Evolutionary conservation across 2,797 vertebrate genomes (phyloP).

Genomic region (Chiroxiphia lanceolata): DNA sequence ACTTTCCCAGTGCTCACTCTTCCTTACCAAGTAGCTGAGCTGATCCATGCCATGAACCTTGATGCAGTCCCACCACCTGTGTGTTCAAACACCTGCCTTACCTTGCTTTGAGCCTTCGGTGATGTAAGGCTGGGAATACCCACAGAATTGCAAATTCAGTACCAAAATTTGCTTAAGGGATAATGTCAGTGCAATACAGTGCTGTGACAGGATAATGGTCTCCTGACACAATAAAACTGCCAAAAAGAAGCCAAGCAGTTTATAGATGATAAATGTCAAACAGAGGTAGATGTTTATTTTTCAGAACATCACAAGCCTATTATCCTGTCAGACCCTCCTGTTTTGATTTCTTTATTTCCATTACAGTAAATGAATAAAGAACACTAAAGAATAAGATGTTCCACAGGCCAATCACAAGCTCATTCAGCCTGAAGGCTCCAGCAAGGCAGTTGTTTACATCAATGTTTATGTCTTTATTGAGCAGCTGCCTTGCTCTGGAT

Average conservation of each 20-base stretch:
- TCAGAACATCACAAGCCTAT: conserved; percentile 35
- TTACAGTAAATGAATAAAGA: conserved; percentile 35
- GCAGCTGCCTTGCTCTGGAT: neutral
- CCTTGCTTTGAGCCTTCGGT: neutral
- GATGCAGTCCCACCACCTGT: neutral
- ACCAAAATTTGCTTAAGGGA: conserved; percentile 57
- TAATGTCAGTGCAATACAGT: conserved; percentile 58
- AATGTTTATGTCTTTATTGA: fast-evolving
- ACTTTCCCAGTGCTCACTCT: neutral
- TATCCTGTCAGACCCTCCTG: conserved; percentile 41
- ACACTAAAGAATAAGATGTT: neutral
- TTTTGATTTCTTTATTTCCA: conserved; percentile 33
- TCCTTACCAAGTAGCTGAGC: neutral
- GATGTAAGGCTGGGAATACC: neutral
- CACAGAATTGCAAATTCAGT: conserved; percentile 19
- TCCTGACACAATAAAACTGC: conserved; percentile 65
- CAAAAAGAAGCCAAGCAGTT: conserved; percentile 54
- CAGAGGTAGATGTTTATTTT: conserved; percentile 42
- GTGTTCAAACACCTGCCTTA: neutral
- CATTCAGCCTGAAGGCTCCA: neutral
- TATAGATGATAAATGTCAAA: conserved; percentile 70
- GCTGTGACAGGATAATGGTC: conserved; percentile 63
- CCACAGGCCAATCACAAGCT: neutral
- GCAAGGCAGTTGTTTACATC: neutral
- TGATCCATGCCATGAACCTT: neutral